Base-by-base conservation (phyloP, 1,140 invertebrate genomes). In the Dreissena rostriformis region DNA sequence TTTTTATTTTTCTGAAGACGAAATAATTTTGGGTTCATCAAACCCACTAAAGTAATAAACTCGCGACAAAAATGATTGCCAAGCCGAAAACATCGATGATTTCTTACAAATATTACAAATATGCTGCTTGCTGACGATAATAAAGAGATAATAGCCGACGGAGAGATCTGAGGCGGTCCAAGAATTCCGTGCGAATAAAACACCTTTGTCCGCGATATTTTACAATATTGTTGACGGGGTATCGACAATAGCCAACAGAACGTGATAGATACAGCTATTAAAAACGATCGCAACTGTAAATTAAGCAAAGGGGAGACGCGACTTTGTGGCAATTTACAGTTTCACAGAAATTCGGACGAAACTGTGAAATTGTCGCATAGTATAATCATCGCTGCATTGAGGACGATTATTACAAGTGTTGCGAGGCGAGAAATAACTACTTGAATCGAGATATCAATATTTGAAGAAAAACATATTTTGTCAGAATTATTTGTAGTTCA, bases 311-410 rank as follows among this genome's bases (percentile, higher is more conserved):
- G 67, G 49, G 77, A 65, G 66, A 55, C 65, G 24, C 22, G 6
- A 15, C 65, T 68, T 79, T 70, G n/a, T 70, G 57, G 24, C 24
- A 24, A 70, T 71, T 79, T 79, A 24, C 77, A 79, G 77, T 79
- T 79, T 79, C 68, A 19, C 67, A 14, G 28, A 5, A 28, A 70
- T 71, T 17, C 39, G 51, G 49, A 53, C 14, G 28, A 55, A 79
- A 79, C 77, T 79, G 77, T 28, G 77, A 79, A 79, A 57, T 19
- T 51, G 52, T 28, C 14, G 17, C 67, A 79, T 22, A 57, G 51
- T 51, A 65, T 12, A 53, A 68, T 39, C 17, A 67, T 19, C 17
- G 28, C 14, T 39, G 17, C 55, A 22, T 71, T 71, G 65, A 66
- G 66, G 67, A 52, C 12, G 24, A 29, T 68, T 29, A 19, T 61